Conservation (phyloP, 2,888 invertebrate genomes). For the Tryphoninae sp. region DNA sequence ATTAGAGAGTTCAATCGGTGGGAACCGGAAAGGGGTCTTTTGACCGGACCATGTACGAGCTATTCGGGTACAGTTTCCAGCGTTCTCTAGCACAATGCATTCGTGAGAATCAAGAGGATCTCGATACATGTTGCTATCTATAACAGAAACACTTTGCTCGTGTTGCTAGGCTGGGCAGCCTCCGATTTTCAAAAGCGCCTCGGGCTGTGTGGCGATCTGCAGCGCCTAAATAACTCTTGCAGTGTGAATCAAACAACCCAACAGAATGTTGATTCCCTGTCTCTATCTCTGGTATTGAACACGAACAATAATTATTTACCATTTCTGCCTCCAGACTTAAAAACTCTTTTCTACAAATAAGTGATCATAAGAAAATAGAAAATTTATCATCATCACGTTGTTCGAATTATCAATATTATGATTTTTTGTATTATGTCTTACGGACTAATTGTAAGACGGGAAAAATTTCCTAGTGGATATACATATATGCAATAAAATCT, state of each 20-base stretch:
- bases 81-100: slow-evolving; percentile 2
- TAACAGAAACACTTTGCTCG: slow-evolving; percentile 49
- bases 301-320: no score
- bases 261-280: slow-evolving; percentile 37
- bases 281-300: background rate
- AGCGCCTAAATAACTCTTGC: slow-evolving; percentile 55
- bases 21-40: slow-evolving; percentile 11
- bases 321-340: no score
- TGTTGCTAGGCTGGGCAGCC: slow-evolving; percentile 42
- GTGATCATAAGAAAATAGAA: no score
- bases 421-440: no score
- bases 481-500: no score
- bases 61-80: slow-evolving; percentile 9
- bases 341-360: no score
- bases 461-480: no score
- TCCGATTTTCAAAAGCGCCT: slow-evolving; percentile 50
- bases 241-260: slow-evolving; percentile 31
- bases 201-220: slow-evolving; percentile 45
- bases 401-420: no score
- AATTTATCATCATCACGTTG: no score
- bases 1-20: slow-evolving; percentile 49
- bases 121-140: slow-evolving; percentile 10
- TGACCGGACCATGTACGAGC: slow-evolving; percentile 45
- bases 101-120: slow-evolving; percentile 33
- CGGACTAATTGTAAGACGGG: no score